These are phyloP conservation scores for Microctonus brassicae DNA, from an alignment of 2,888 invertebrate genomes.

Conservation along the genomic window DNA sequence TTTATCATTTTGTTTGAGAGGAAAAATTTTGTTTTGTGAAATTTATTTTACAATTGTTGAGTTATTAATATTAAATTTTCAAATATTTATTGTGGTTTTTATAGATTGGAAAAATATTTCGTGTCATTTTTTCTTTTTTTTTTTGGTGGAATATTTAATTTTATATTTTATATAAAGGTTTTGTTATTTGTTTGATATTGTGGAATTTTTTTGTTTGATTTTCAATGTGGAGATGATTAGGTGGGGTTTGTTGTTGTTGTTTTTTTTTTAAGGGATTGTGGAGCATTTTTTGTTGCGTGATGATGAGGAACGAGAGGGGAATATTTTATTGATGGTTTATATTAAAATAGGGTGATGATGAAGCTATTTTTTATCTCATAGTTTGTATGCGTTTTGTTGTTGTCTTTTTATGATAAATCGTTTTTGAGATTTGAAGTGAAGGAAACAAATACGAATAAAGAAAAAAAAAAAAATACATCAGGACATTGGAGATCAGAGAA, in stretches of 20 bases:
- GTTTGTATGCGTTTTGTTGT: too few species aligned
- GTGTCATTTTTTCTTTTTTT: too few species aligned
- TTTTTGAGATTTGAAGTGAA: background rate
- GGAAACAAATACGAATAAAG: background rate
- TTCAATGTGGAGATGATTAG: background rate
- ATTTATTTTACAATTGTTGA: background rate
- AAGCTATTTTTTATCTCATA: background rate
- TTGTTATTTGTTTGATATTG: too few species aligned
- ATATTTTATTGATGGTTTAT: background rate
- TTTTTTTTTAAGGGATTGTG: background rate
- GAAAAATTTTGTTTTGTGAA: background rate
- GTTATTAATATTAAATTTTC: too few species aligned
- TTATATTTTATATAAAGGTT: too few species aligned
- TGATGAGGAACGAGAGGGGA: background rate
- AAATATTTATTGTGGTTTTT: too few species aligned
- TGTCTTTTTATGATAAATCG: background rate
- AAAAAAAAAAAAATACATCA: too few species aligned
- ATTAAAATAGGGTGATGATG: background rate
- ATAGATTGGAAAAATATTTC: too few species aligned
- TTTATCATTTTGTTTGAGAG: background rate
- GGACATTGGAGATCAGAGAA: too few species aligned
- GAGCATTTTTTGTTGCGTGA: too few species aligned
- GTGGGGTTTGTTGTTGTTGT: too few species aligned
- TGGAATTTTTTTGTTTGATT: background rate
- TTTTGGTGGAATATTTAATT: too few species aligned